These are phyloP conservation scores for Macrobrachium rosenbergii DNA, from an alignment of 1,140 invertebrate species.

Conservation along the genomic window DNA sequence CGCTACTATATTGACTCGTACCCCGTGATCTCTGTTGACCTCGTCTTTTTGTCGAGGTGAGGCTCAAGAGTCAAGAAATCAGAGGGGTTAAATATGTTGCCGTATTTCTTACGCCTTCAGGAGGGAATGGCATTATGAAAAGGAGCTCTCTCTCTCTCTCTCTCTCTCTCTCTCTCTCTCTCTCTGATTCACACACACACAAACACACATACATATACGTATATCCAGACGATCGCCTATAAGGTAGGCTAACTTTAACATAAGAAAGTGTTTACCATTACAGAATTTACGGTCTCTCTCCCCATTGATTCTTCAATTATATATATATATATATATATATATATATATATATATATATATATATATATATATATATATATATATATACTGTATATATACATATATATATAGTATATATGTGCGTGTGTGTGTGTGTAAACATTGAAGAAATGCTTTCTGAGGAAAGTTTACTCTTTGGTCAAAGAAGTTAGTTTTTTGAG, in stretches of 20 bases:
- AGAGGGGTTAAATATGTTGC: no score
- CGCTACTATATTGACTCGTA: no score
- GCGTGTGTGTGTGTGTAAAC: no score
- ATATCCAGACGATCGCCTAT: not conserved
- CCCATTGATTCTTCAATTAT: no score
- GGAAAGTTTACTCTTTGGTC: not conserved
- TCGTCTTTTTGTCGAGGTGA: no score
- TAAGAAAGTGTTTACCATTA: not conserved
- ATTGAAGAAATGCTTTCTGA: not conserved
- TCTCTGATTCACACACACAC: not conserved
- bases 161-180: not conserved
- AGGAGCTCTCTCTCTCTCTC: slow-evolving; percentile 3
- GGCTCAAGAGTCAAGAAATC: no score
- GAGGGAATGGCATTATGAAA: no score
- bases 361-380: not conserved
- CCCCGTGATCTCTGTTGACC: no score
- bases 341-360: no score
- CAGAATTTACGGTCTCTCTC: no score
- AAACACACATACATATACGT: slow-evolving; percentile 4
- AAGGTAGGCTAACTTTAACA: not conserved
- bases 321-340: slow-evolving; percentile 22
- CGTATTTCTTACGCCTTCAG: no score
- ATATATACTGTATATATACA: not conserved
- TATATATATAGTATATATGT: not conserved
- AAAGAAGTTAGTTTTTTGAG: no score